phyloP scores from a whole-genome alignment of 1,140 invertebrate species.

The Anoplolepis gracilipes region DNA sequence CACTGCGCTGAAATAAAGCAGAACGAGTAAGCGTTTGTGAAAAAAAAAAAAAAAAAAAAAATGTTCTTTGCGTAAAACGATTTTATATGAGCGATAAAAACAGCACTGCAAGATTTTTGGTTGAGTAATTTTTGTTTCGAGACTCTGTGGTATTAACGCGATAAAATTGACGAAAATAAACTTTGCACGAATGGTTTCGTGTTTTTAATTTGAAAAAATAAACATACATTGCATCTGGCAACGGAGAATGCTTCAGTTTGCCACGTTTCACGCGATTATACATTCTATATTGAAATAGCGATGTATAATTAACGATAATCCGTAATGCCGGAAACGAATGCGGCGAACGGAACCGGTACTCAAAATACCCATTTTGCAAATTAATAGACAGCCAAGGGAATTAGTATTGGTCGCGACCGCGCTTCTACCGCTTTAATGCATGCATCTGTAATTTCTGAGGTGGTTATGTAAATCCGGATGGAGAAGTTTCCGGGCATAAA shows the following conservation, averaged over 20 bases:
- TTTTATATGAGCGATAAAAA: not conserved
- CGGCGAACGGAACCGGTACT: constrained; percentile 23
- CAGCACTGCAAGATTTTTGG: not conserved
- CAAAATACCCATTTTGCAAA: constrained; percentile 66
- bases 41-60: no score
- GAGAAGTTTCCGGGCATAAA: constrained; percentile 73
- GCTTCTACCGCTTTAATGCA: constrained; percentile 69
- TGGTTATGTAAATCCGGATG: constrained; percentile 78
- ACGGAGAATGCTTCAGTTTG: not conserved
- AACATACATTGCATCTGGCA: not conserved
- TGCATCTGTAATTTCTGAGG: constrained; percentile 78
- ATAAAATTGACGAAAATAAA: not conserved
- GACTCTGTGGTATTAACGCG: not conserved
- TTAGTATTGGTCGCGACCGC: constrained; percentile 68
- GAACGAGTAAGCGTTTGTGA: not conserved
- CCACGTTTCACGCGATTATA: constrained; percentile 26
- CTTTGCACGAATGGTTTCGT: not conserved
- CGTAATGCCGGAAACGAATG: constrained; percentile 57
- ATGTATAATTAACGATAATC: constrained; percentile 51
- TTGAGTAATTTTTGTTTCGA: not conserved
- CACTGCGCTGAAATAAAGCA: not conserved
- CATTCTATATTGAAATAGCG: constrained; percentile 14
- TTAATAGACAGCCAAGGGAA: constrained; percentile 72
- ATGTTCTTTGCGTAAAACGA: not conserved
- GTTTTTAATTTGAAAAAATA: not conserved